Conservation (phyloP, 2,113 vertebrate genomes). For the Smithornis capensis region DNA sequence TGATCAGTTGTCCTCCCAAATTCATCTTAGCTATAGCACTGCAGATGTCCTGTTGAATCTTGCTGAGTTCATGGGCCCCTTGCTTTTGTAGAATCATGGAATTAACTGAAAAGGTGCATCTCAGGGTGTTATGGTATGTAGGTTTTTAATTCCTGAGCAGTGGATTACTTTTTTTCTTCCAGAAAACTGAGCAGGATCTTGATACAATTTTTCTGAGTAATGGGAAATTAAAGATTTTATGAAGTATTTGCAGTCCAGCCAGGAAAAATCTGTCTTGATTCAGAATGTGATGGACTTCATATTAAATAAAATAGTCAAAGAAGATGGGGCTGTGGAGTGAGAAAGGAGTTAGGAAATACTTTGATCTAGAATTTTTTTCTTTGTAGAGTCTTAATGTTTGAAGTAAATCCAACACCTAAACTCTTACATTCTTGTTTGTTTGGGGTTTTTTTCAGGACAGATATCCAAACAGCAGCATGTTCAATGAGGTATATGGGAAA, state of each 20-base stretch:
- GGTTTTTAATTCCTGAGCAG: background rate
- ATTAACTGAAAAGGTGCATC: background rate
- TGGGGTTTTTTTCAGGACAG: constrained; percentile 82
- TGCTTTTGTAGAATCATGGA: background rate
- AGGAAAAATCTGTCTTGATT: background rate
- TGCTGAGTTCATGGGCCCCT: background rate
- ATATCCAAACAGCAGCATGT: constrained; percentile 91
- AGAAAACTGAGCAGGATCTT: background rate
- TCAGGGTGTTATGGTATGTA: background rate
- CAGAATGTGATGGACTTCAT: background rate
- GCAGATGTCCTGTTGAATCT: background rate
- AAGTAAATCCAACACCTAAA: background rate
- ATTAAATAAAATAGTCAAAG: background rate
- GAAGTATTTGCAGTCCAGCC: background rate
- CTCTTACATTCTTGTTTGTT: background rate
- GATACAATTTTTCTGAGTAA: background rate
- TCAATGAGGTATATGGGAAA: constrained; percentile 95
- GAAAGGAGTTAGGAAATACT: background rate
- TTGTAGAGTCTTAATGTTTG: background rate
- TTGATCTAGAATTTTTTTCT: background rate
- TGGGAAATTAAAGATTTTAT: background rate
- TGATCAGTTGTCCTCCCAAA: background rate
- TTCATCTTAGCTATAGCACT: background rate
- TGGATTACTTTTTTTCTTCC: background rate
- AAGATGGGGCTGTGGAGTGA: background rate